These are phyloP conservation scores for Apis dorsata DNA, from an alignment of 1,140 invertebrate species.

Conservation along the genomic window DNA sequence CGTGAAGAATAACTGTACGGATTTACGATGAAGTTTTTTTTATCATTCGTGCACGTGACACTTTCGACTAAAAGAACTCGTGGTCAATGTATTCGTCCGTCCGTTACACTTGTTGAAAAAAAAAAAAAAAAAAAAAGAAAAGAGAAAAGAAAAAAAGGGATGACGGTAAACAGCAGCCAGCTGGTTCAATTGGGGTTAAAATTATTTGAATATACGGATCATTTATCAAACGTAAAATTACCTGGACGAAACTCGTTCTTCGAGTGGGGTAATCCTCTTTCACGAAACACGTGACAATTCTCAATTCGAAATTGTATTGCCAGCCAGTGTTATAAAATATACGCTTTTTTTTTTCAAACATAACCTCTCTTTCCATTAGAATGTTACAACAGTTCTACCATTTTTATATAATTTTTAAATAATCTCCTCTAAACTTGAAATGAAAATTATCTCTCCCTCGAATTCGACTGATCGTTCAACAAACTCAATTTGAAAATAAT, in stretches of 20 bases:
- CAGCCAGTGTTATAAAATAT: conserved; percentile 38
- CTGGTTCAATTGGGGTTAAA: conserved; percentile 75
- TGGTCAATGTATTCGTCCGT: conserved; percentile 53
- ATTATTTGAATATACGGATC: conserved; percentile 77
- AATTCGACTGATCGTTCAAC: neutral
- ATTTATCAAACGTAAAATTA: conserved; percentile 76
- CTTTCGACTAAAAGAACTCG: neutral
- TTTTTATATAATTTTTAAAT: neutral
- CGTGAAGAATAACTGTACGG: neutral
- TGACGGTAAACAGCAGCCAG: conserved; percentile 27
- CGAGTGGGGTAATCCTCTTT: conserved; percentile 70
- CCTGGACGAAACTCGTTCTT: conserved; percentile 72
- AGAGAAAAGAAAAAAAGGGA: conserved; percentile 53
- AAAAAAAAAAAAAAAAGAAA: neutral
- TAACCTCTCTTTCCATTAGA: neutral
- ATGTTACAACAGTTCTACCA: neutral
- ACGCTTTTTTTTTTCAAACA: neutral
- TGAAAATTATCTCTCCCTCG: too few relatives aligned
- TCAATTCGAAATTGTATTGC: conserved; percentile 16
- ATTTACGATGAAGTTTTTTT: neutral
- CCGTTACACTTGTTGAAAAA: conserved; percentile 73
- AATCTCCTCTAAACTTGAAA: too few relatives aligned
- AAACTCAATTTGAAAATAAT: neutral
- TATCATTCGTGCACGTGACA: neutral
- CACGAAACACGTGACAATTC: conserved; percentile 48